Conservation (phyloP, 2,888 invertebrate genomes). For the Cryptus viduatorius region DNA sequence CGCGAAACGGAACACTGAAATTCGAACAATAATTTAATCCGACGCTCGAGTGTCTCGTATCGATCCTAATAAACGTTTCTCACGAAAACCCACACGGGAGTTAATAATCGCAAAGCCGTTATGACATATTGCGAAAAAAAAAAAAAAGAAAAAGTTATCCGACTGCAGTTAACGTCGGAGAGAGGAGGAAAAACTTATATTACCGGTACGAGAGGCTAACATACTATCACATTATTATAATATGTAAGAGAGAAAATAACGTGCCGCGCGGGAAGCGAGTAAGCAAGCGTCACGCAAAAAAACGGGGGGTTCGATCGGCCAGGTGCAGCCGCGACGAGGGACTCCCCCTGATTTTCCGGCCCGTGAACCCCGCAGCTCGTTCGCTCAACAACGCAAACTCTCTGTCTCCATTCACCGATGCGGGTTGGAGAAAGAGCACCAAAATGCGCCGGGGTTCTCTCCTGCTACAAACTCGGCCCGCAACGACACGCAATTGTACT, state of each 20-base stretch:
- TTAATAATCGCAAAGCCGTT: conserved; percentile 25
- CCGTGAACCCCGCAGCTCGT: conserved; percentile 73
- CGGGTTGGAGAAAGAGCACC: conserved; percentile 42
- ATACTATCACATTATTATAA: conserved; percentile 50
- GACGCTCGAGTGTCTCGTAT: not conserved
- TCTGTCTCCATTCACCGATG: conserved; percentile 30
- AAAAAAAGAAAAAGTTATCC: conserved; percentile 9
- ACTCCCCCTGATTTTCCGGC: conserved; percentile 81
- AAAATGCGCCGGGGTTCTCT: conserved; percentile 56
- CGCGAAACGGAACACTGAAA: not conserved
- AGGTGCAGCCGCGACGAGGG: conserved; percentile 78
- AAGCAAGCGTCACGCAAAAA: conserved; percentile 64
- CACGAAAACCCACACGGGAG: not conserved
- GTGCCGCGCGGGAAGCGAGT: conserved; percentile 42
- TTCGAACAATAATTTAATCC: not conserved
- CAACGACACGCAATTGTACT: conserved; percentile 61
- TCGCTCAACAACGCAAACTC: conserved; percentile 36
- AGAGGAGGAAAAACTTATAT: conserved; percentile 22
- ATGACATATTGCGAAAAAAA: conserved; percentile 51
- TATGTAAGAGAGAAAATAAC: conserved; percentile 49
- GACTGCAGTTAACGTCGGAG: conserved; percentile 43
- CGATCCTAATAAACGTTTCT: not conserved
- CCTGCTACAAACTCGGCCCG: conserved; percentile 43
- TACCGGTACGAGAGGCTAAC: conserved; percentile 19
- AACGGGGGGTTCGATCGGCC: conserved; percentile 73